Percentiles rank a stretch among this genome's conserved stretches.
phyloP scores from a whole-genome alignment of 2,797 vertebrate genomes.

The Acipenser oxyrinchus region DNA sequence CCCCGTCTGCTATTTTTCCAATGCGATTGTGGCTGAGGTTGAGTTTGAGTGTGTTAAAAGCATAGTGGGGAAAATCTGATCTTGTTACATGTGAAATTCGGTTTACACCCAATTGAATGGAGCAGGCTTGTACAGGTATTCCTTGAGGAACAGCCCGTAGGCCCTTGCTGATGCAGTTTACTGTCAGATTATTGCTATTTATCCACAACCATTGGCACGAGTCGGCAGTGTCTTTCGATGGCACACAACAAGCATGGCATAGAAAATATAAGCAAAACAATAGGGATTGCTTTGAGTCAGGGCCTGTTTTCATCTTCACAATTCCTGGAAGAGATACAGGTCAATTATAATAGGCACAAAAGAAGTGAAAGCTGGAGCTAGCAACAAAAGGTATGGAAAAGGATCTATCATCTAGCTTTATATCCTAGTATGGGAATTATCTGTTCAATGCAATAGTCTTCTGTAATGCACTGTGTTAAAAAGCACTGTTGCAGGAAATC shows the following conservation, averaged over 20 bases:
- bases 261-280: constrained; percentile 6
- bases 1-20: constrained; percentile 10
- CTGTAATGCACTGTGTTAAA: too few species aligned
- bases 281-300: neutral
- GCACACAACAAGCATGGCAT: neutral
- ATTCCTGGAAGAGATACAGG: too few species aligned
- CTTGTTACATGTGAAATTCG: constrained; percentile 2
- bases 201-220: neutral
- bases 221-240: neutral
- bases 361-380: too few species aligned
- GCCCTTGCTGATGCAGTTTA: constrained; percentile 10
- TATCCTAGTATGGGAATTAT: too few species aligned
- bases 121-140: neutral
- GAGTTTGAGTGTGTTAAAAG: neutral
- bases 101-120: constrained; percentile 14
- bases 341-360: too few species aligned
- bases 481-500: too few species aligned
- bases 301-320: too few species aligned
- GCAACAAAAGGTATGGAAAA: too few species aligned
- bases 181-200: constrained; percentile 8
- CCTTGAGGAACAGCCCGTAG: constrained; percentile 16
- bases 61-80: neutral
- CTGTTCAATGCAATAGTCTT: too few species aligned
- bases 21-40: constrained; percentile 19
- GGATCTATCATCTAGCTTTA: too few species aligned